Evolutionary conservation across 1,140 invertebrate genomes (phyloP), one percentile per base, ranked within the genome.

Genomic region (Drosophila sproati): DNA sequence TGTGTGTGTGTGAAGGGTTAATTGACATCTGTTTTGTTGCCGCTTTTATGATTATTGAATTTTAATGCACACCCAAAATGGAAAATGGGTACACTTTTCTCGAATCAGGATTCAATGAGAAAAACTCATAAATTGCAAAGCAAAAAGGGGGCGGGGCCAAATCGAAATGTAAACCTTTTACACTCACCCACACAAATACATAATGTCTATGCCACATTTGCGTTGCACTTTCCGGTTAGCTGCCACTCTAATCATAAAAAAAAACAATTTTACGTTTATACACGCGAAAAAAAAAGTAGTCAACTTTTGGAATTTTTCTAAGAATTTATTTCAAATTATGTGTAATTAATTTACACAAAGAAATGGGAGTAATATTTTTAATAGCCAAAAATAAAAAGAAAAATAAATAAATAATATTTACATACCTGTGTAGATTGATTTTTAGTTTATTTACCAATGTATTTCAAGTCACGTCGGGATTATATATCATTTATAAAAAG

Each of bases 31-130:
- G 59, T 69, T 66, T 68, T 52, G 34, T 69, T 78, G 66, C 72
- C 72, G 60, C 56, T 90, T 89, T 90, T 90, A 90, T 90, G 75
- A 82, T 90, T 91, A 90, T 90, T 86, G 86, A 90, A 90, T 86
- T 82, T 91, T 91, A 90, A 90, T 87, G 87, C 86, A 77, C 66
- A 87, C 74, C 85, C 69, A 90, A 90, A 80, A 43, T n/a, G 39
- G 72, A 90, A 90, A 80, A 43, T n/a, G 39, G 78, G 29, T 48
- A 64, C 70, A 76, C 64, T 60, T 35, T 50, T 43, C 29, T 47
- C 39, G 32, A 31, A 90, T 86, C 81, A 86, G 77, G 71, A 90
- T 90, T 87, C 76, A 90, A 90, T 90, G 78, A 60, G 66, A 74
- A 69, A 81, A 70, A 73, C 61, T 59, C 83, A 80, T 77, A 88